These are phyloP conservation scores for Drosophila paramelanica DNA, from an alignment of 2,888 invertebrate species.

Conservation along the genomic window DNA sequence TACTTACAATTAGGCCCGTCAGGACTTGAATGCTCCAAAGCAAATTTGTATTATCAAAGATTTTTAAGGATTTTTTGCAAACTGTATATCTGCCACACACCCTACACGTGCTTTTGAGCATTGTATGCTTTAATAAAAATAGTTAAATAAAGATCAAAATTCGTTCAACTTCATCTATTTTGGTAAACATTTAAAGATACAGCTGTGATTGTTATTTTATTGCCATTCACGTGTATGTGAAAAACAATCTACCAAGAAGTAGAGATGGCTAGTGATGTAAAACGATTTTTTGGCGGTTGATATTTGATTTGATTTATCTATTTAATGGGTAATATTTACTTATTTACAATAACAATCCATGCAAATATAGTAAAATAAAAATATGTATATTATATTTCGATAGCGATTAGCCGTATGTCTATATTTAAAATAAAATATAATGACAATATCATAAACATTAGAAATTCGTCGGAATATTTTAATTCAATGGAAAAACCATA, in stretches of 20 bases:
- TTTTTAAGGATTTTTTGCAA: slow-evolving; percentile 24
- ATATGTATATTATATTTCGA: no score
- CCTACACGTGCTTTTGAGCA: slow-evolving; percentile 47
- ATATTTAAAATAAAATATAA: no score
- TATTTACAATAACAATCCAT: no score
- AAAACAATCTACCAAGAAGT: not conserved
- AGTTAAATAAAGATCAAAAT: slow-evolving; percentile 3
- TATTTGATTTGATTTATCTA: not conserved
- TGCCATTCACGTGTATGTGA: slow-evolving; percentile 34
- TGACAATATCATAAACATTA: no score
- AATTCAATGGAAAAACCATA: no score
- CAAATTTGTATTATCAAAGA: slow-evolving; percentile 47
- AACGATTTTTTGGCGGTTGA: not conserved
- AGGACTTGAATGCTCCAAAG: slow-evolving; percentile 47
- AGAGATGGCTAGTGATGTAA: slow-evolving; percentile 23
- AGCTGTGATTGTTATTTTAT: slow-evolving; percentile 24
- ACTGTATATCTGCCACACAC: slow-evolving; percentile 33
- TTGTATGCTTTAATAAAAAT: slow-evolving; percentile 6
- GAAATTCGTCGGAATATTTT: no score
- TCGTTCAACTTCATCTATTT: slow-evolving; percentile 12
- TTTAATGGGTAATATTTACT: no score
- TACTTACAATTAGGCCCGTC: slow-evolving; percentile 47
- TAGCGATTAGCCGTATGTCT: no score
- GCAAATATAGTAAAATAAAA: no score
- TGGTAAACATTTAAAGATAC: slow-evolving; percentile 11